Conservation (phyloP, 2,113 vertebrate species). For the Phaethon lepturus region DNA sequence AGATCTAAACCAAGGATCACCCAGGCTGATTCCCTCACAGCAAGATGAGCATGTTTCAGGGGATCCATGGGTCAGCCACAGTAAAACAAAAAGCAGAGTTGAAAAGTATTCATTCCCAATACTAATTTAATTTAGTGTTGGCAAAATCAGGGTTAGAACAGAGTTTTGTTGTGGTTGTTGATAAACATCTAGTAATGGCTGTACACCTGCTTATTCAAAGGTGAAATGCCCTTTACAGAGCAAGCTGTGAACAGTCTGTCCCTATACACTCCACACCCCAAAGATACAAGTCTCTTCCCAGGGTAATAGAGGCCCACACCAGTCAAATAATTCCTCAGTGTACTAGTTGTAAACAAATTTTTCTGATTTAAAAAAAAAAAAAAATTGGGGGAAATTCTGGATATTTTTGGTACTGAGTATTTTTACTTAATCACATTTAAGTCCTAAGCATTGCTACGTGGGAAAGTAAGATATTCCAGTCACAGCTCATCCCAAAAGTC, state of each 20-base stretch:
- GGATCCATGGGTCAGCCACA: background rate
- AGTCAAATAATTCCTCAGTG: background rate
- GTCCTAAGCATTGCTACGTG: background rate
- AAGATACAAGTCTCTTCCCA: background rate
- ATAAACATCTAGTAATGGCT: background rate
- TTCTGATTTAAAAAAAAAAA: background rate
- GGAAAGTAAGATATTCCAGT: background rate
- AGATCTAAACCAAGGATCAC: background rate
- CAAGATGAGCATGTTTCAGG: background rate
- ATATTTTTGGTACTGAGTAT: background rate
- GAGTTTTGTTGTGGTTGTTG: background rate
- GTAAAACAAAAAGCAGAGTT: background rate
- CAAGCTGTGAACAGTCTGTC: background rate
- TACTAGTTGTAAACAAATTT: background rate
- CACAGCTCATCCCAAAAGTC: background rate
- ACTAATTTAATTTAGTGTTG: background rate
- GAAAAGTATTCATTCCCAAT: background rate
- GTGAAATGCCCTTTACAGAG: background rate
- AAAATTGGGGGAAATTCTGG: background rate
- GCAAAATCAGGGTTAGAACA: background rate
- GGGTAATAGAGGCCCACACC: background rate
- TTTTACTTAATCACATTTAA: background rate
- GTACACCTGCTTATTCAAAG: background rate
- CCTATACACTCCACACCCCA: background rate
- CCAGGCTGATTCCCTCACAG: background rate